These are phyloP conservation scores for Sardinella longiceps DNA, from an alignment of 2,797 vertebrate genomes.

Conservation along the genomic window DNA sequence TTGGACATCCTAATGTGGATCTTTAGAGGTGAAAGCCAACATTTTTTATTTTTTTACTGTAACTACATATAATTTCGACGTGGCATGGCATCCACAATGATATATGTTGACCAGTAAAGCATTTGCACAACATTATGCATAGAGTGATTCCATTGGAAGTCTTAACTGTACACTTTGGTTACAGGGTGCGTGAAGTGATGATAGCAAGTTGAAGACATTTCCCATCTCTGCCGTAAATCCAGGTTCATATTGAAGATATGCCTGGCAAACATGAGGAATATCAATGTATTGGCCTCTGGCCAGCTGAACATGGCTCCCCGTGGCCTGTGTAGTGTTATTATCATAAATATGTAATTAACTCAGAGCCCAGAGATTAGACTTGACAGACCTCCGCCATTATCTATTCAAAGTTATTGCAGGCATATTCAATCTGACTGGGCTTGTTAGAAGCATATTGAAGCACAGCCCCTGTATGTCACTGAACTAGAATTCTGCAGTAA, in stretches of 20 bases:
- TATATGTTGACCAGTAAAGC: neutral
- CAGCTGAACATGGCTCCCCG: neutral
- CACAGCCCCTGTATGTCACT: neutral
- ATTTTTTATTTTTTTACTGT: neutral
- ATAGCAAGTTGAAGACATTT: neutral
- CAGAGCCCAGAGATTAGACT: neutral
- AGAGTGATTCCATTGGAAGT: neutral
- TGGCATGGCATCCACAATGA: neutral
- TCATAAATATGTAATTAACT: neutral
- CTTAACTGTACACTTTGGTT: neutral
- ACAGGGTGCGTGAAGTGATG: neutral
- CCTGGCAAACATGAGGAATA: neutral
- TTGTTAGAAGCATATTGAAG: constrained; percentile 13
- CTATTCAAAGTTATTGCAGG: constrained; percentile 7
- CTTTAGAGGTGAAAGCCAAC: neutral
- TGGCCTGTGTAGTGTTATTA: neutral
- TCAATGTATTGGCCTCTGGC: neutral
- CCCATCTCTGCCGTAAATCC: neutral
- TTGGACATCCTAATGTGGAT: constrained; percentile 1
- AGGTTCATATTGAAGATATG: neutral
- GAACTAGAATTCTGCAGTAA: neutral
- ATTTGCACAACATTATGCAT: neutral
- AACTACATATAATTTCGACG: too few species aligned
- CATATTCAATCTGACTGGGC: neutral
- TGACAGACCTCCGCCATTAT: neutral